Evolutionary conservation across 2,888 invertebrate species (phyloP), one percentile per base, ranked within the genome.

Genomic region (Watsonalla cultraria): DNA sequence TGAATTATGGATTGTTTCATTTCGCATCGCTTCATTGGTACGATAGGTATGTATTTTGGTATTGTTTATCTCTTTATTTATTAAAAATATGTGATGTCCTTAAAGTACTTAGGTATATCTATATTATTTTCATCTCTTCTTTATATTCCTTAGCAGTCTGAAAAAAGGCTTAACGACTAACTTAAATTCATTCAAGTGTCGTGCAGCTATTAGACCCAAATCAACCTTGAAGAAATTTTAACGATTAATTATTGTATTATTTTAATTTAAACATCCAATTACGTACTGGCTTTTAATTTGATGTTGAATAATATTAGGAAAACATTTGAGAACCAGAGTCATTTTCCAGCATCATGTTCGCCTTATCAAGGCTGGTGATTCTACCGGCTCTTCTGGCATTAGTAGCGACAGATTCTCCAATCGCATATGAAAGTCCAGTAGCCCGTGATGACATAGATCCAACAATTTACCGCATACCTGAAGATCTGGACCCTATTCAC

Each of bases 401-500:
- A 0, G 78, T 72, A 0, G 66, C 56, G 7, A 69, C 82, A 5
- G 85, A 90, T 7, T 74, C 78, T 24, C 89, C 90, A 0, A 46
- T 88, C 1, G 82, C 84, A 11, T 45, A 71, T 8, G 70, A 76
- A 35, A 76, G 74, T 39, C 42, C 53, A 42, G 59, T 46, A 45
- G 52, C 53, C 11, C 59, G 66, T 8, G 71, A 63, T 52, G 71
- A 70, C 42, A 68, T 56, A 9, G 71, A 67, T 37, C 59, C 61
- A 5, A 65, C 69, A 0, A 57, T 62, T 5, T 88, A 82, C 60
- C 81, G 90, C 8, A 51, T 90, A 0, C 86, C 88, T 5, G 86
- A 87, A 72, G 81, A 81, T 15, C 72, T 94, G 2, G 74, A 80
- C 15, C 94, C 94, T 0, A 74, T 73, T 2, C 80, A 82, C 45